phyloP scores from a whole-genome alignment of 2,113 vertebrate species.

The Brachyhypopomus occidentalis region DNA sequence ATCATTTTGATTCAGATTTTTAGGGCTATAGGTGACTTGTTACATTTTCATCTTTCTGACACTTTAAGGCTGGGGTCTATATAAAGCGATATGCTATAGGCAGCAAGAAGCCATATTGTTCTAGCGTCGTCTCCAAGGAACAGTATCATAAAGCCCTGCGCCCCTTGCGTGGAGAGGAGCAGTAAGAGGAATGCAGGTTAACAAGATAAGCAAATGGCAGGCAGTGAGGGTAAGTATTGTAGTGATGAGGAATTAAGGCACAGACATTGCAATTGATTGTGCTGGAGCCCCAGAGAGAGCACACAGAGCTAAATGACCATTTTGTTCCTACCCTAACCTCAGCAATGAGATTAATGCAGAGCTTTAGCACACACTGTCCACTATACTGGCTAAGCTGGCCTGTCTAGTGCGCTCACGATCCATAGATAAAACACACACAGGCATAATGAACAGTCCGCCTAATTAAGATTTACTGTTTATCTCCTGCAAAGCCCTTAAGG shows the following conservation, averaged over 20 bases:
- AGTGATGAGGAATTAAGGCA: conserved; percentile 50
- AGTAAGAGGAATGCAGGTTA: conserved; percentile 27
- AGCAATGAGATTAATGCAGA: conserved; percentile 51
- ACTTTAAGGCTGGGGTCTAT: not conserved
- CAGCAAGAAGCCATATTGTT: not conserved
- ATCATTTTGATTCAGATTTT: no score
- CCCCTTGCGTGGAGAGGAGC: not conserved
- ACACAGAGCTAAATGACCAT: conserved; percentile 46
- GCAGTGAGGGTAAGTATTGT: conserved; percentile 23
- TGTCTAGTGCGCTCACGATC: conserved; percentile 5
- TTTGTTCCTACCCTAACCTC: conserved; percentile 42
- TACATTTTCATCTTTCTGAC: not conserved
- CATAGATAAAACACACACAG: conserved; percentile 39
- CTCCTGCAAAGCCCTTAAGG: conserved; percentile 62
- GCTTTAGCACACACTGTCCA: conserved; percentile 40
- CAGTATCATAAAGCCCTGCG: not conserved
- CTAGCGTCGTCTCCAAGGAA: not conserved
- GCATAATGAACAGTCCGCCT: conserved; percentile 42
- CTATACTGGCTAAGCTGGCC: conserved; percentile 18
- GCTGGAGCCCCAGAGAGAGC: conserved; percentile 27
- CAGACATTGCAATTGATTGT: conserved; percentile 36
- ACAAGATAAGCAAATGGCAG: conserved; percentile 33
- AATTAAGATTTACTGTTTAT: conserved; percentile 57
- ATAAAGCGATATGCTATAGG: not conserved
- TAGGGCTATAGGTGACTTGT: no score